Evolutionary conservation across 1,140 invertebrate genomes (phyloP).

Genomic region (Drosophila persimilis): DNA sequence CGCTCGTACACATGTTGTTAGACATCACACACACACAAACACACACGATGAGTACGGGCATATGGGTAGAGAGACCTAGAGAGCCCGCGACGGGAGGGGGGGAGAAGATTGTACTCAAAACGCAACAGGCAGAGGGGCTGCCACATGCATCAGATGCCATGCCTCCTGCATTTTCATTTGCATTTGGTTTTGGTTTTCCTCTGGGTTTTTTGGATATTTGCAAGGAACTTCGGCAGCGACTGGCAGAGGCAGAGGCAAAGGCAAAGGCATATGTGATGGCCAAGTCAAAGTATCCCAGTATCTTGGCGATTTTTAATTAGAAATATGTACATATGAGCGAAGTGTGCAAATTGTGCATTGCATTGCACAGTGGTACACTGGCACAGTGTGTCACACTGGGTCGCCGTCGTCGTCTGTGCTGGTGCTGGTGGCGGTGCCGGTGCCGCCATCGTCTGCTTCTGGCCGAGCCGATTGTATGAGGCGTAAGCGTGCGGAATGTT

Average conservation of each 20-base stretch:
- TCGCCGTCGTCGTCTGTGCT: slow-evolving; percentile 18
- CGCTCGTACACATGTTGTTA: slow-evolving; percentile 51
- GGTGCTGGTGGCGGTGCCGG: no score
- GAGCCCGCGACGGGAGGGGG: neutral
- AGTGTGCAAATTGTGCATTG: slow-evolving; percentile 33
- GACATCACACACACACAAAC: slow-evolving; percentile 36
- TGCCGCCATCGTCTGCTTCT: slow-evolving; percentile 3
- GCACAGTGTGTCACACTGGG: slow-evolving; percentile 64
- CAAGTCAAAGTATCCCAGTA: slow-evolving; percentile 61
- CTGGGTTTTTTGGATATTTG: slow-evolving; percentile 43
- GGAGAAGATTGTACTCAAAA: slow-evolving; percentile 36
- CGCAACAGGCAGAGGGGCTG: slow-evolving; percentile 39
- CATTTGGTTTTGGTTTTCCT: slow-evolving; percentile 18
- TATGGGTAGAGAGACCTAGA: neutral
- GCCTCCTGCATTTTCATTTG: slow-evolving; percentile 26
- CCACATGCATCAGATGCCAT: slow-evolving; percentile 50
- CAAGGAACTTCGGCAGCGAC: slow-evolving; percentile 34
- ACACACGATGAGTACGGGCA: neutral
- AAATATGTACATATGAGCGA: slow-evolving; percentile 52
- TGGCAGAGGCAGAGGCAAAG: slow-evolving; percentile 20
- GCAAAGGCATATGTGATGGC: slow-evolving; percentile 50
- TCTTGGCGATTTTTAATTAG: slow-evolving; percentile 61
- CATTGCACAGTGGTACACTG: slow-evolving; percentile 61
- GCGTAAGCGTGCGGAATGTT: slow-evolving; percentile 80
- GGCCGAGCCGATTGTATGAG: slow-evolving; percentile 45